Evolutionary conservation across 53 echinoderm and acorn worm genomes (phyloP).

Genomic region (Luidia sarsii): DNA sequence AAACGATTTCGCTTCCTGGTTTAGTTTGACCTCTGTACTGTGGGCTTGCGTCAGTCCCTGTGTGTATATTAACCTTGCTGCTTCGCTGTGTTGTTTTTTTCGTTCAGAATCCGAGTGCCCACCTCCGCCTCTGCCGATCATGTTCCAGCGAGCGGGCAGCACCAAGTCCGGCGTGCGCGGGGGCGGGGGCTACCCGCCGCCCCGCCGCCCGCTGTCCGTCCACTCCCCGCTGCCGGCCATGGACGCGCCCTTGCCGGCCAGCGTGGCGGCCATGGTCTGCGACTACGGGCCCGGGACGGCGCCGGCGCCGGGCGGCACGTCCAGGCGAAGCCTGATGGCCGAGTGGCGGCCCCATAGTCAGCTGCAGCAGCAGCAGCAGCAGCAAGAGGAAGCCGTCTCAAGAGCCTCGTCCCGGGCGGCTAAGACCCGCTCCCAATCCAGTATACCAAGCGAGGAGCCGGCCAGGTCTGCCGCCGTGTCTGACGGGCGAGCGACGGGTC

Average conservation of each 20-base stretch:
- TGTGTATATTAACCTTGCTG: too few relatives aligned
- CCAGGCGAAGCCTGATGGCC: slow-evolving; percentile 46
- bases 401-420: neutral
- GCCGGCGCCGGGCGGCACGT: slow-evolving; percentile 32
- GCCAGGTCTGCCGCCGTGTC: too few relatives aligned
- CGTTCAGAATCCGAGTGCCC: neutral
- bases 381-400: neutral
- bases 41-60: too few relatives aligned
- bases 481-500: neutral
- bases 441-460: neutral
- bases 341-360: slow-evolving; percentile 38
- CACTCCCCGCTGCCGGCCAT: slow-evolving; percentile 31
- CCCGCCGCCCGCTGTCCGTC: slow-evolving; percentile 40
- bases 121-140: slow-evolving; percentile 39
- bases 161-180: slow-evolving; percentile 20
- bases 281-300: neutral
- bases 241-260: slow-evolving; percentile 51
- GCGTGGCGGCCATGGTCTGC: slow-evolving; percentile 50
- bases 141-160: slow-evolving; percentile 43
- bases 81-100: too few relatives aligned
- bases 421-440: slow-evolving; percentile 33
- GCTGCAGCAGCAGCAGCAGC: neutral
- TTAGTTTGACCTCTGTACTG: too few relatives aligned
- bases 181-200: too few relatives aligned
- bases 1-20: too few relatives aligned